phyloP scores from a whole-genome alignment of 2,797 vertebrate species.

The Picus viridis region DNA sequence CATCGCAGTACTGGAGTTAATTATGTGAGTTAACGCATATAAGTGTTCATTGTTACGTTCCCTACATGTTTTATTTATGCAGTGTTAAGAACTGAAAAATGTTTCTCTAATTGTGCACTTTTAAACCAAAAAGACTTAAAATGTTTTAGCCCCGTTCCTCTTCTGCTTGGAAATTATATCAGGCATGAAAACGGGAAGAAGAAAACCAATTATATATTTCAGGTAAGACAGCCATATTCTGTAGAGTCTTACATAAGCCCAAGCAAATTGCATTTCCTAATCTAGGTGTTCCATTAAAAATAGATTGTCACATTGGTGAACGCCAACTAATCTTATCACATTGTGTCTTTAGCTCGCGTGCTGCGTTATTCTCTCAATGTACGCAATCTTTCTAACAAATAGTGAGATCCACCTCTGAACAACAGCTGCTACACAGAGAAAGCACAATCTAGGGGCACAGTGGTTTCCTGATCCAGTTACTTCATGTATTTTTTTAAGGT shows the following conservation, averaged over 20 bases:
- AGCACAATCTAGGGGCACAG: neutral
- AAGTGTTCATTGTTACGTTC: neutral
- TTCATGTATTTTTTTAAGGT: neutral
- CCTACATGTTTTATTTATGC: neutral
- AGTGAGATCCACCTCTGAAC: neutral
- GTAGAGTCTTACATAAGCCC: conserved; percentile 36
- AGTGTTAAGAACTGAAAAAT: neutral
- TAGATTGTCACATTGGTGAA: conserved; percentile 40
- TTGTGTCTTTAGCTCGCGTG: neutral
- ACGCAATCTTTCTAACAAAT: neutral
- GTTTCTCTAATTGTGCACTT: neutral
- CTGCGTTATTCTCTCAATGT: neutral
- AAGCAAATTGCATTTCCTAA: conserved; percentile 54
- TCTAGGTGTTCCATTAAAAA: conserved; percentile 51
- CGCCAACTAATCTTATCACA: conserved; percentile 41
- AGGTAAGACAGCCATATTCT: conserved; percentile 35
- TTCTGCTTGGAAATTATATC: conserved; percentile 48
- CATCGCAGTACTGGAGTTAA: neutral
- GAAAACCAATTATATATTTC: conserved; percentile 46
- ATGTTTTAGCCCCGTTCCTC: neutral
- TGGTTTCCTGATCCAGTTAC: neutral
- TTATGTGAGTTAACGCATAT: neutral
- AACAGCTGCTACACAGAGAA: neutral
- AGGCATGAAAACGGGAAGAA: conserved; percentile 30
- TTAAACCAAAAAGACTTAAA: conserved; percentile 37